phyloP scores from a whole-genome alignment of 2,888 invertebrate species.

The Cactoblastis cactorum region DNA sequence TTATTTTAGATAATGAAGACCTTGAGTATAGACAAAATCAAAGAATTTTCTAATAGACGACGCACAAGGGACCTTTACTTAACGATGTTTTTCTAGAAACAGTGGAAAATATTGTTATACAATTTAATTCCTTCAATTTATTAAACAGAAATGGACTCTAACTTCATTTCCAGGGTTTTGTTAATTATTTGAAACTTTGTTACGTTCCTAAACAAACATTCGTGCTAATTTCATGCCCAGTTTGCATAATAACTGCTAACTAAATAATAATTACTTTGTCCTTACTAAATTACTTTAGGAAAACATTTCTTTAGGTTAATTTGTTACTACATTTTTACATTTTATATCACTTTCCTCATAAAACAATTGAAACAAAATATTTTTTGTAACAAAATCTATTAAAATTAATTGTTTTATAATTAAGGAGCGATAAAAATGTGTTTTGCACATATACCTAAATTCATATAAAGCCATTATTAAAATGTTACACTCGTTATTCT shows the following conservation, averaged over 20 bases:
- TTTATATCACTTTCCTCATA: no score
- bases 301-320: neutral
- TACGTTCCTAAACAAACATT: constrained; percentile 8
- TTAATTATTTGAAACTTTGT: constrained; percentile 24
- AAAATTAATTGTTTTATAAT: no score
- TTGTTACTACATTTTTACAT: neutral
- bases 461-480: constrained; percentile 1
- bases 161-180: constrained; percentile 20
- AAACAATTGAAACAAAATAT: no score
- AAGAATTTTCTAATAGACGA: no score
- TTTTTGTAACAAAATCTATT: neutral
- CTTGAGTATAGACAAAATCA: no score
- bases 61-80: no score
- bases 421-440: neutral
- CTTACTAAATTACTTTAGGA: neutral
- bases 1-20: no score
- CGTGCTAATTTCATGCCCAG: constrained; percentile 7
- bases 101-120: neutral
- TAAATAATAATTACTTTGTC: neutral
- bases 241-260: constrained; percentile 7
- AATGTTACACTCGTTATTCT: neutral
- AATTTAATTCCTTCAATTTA: neutral
- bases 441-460: neutral
- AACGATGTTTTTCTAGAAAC: no score
- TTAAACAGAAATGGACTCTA: neutral